phyloP scores from a whole-genome alignment of 2,888 invertebrate genomes.

The Stenoptilia bipunctidactyla region DNA sequence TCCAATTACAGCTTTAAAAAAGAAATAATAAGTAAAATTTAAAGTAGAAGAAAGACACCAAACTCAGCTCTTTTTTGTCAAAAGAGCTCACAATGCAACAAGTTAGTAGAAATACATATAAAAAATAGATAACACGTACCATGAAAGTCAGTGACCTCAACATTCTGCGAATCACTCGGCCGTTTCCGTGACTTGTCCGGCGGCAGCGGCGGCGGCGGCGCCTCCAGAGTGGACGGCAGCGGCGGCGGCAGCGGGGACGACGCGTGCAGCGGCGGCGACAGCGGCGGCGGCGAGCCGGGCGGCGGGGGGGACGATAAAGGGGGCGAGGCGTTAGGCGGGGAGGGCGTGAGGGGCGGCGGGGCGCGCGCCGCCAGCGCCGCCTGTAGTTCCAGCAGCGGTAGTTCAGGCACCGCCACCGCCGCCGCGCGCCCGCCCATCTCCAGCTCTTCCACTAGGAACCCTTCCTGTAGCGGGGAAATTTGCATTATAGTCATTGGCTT shows the following conservation, averaged over 20 bases:
- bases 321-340: constrained; percentile 7
- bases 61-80: too few relatives aligned
- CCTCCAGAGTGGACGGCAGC: constrained; percentile 6
- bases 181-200: constrained; percentile 22
- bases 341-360: constrained; percentile 21
- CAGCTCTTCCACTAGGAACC: constrained; percentile 42
- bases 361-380: constrained; percentile 36
- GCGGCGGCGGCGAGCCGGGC: constrained; percentile 9
- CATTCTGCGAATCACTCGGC: not conserved
- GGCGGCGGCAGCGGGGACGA: constrained; percentile 8
- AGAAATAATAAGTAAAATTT: too few relatives aligned
- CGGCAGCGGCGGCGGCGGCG: constrained; percentile 12
- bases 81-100: too few relatives aligned
- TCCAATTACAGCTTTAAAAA: too few relatives aligned
- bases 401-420: constrained; percentile 16
- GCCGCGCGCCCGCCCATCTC: constrained; percentile 14
- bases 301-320: constrained; percentile 11
- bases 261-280: constrained; percentile 6
- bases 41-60: too few relatives aligned
- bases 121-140: too few relatives aligned
- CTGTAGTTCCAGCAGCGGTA: constrained; percentile 42
- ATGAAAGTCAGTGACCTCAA: too few relatives aligned
- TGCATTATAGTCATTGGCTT: too few relatives aligned
- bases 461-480: constrained; percentile 31
- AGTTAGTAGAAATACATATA: too few relatives aligned